These are phyloP conservation scores for Gobio occitaniae DNA, from an alignment of 2,797 vertebrate species.

Conservation along the genomic window DNA sequence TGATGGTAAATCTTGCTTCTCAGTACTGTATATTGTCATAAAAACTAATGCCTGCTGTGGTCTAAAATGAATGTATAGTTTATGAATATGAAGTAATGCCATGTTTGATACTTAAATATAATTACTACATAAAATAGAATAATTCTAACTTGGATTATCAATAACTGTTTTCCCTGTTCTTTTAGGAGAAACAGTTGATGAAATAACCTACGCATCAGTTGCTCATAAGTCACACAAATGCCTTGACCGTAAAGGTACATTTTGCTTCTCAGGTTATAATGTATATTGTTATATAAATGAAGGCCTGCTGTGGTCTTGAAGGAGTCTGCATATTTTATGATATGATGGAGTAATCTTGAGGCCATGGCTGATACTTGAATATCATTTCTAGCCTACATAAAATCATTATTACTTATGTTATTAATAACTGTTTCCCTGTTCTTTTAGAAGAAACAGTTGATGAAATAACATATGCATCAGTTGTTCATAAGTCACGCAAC, in stretches of 20 bases:
- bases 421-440: not conserved
- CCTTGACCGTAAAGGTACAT: not conserved
- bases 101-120: not conserved
- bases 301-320: not conserved
- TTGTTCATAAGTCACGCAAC: not conserved
- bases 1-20: not conserved
- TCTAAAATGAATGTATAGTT: not conserved
- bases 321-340: not conserved
- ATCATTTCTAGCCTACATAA: not conserved
- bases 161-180: not conserved
- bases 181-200: not conserved
- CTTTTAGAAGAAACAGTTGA: conserved; percentile 2
- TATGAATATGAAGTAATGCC: not conserved
- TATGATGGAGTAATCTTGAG: not conserved
- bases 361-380: not conserved
- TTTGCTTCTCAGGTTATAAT: not conserved
- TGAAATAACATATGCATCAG: conserved; percentile 15
- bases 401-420: not conserved
- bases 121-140: not conserved
- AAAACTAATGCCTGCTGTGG: not conserved
- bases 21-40: not conserved
- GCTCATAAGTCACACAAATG: not conserved
- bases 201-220: conserved; percentile 21
- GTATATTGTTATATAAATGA: not conserved
- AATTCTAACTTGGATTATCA: not conserved